Evolutionary conservation across 2,888 invertebrate species (phyloP).

Genomic region (Apodemia duryi): DNA sequence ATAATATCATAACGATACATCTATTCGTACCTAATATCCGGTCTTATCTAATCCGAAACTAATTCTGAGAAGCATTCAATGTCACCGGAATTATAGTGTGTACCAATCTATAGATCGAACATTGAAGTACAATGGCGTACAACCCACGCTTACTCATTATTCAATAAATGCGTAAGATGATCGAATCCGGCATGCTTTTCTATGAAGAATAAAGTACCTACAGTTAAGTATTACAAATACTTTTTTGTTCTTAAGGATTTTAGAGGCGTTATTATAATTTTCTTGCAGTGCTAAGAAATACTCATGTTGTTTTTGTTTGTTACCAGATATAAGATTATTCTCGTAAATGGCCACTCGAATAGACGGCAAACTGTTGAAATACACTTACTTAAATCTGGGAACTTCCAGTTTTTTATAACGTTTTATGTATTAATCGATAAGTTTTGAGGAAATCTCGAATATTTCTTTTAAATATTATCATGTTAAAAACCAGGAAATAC

Average conservation of each 20-base stretch:
- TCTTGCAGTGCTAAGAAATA: not conserved
- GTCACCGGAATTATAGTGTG: constrained; percentile 51
- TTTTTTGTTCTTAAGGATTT: constrained; percentile 3
- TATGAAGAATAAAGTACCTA: constrained; percentile 19
- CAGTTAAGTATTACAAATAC: constrained; percentile 6
- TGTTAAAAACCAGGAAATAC: not conserved
- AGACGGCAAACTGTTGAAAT: not conserved
- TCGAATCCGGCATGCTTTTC: constrained; percentile 28
- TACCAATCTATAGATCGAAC: constrained; percentile 36
- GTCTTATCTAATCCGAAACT: constrained; percentile 40
- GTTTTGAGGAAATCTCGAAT: not conserved
- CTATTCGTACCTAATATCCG: not conserved
- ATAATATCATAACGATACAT: not conserved
- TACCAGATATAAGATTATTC: not conserved
- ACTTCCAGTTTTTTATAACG: not conserved
- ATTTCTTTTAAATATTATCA: not conserved
- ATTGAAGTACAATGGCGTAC: constrained; percentile 59
- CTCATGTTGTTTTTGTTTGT: not conserved
- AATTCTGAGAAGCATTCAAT: constrained; percentile 64
- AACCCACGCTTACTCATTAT: constrained; percentile 50
- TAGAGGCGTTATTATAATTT: not conserved
- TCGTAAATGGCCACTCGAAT: not conserved
- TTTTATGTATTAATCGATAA: not conserved
- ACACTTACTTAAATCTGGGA: not conserved
- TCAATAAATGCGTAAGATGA: constrained; percentile 26